Evolutionary conservation across 1,140 invertebrate species (phyloP), one percentile per base, ranked within the genome.

Genomic region (Bombus fervidus): DNA sequence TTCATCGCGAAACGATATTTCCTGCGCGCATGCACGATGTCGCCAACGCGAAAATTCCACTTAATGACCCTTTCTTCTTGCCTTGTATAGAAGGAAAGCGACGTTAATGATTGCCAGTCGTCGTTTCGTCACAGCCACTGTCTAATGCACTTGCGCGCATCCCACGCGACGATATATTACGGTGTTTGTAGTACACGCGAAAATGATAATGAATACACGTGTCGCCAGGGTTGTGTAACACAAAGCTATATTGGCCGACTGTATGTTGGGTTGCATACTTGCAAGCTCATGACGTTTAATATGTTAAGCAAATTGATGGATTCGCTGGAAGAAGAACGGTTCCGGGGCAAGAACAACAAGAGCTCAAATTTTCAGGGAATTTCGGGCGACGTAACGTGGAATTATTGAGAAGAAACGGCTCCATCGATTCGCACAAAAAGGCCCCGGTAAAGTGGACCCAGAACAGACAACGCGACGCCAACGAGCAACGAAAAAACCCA

Each of bases 271-370:
- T 28, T 9, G 66, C 39, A 39, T 84, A 72, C 37, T 79, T 62
- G 83, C 83, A 72, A 71, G 59, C 74, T 72, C 83, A 62, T 41
- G 83, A 62, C 76, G 66, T 39, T 83, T 83, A 83, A 83, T 83
- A 83, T 47, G 75, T 83, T 83, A 59, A 69, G 68, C 76, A 71
- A 84, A 84, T 80, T 80, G 83, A 84, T 84, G 83, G 66, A 84
- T 72, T 9, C 25, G 53, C 15, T 8, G 83, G 53, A 53, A 72
- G 83, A 80, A 72, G 76, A n/a, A 68, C 5, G 4, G 3, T 10
- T 15, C 41, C 28, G 25, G 28, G 66, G n/a, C 75, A 69, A 59
- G 69, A 82, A 73, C 13, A 31, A n/a, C 57, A 31, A 15, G 39
- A 18, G 22, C 34, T 6, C 37, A 13, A 34, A 43, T 75, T 68